Conservation (phyloP, 2,113 vertebrate species). For the Dicerorhinus sumatrensis region DNA sequence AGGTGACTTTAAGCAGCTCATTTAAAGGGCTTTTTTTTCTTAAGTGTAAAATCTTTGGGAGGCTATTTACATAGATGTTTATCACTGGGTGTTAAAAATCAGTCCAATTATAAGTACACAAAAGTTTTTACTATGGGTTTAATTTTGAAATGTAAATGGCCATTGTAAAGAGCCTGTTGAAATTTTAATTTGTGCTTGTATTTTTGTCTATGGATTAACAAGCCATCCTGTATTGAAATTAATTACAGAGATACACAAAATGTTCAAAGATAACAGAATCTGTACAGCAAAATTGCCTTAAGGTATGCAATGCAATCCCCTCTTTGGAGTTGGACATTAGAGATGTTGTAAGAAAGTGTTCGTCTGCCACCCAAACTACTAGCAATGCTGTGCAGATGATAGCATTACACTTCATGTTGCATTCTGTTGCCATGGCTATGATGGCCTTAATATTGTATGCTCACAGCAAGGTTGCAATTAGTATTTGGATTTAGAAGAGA, state of each 20-base stretch:
- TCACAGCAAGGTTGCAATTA: constrained; percentile 90
- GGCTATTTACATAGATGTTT: constrained; percentile 86
- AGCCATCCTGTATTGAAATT: constrained; percentile 75
- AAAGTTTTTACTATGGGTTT: constrained; percentile 86
- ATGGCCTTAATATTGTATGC: constrained; percentile 83
- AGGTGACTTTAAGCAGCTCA: constrained; percentile 87
- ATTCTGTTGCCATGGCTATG: constrained; percentile 88
- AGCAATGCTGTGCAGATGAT: constrained; percentile 37
- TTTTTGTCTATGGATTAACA: constrained; percentile 82
- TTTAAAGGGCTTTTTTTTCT: constrained; percentile 82
- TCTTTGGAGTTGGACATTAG: constrained; percentile 75
- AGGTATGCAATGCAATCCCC: constrained; percentile 35
- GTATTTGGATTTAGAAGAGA: constrained; percentile 88
- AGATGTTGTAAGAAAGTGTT: constrained; percentile 66
- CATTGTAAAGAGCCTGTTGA: constrained; percentile 79
- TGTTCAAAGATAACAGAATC: constrained; percentile 73
- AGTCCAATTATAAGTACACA: constrained; percentile 85
- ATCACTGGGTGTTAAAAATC: constrained; percentile 83
- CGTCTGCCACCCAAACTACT: constrained; percentile 62
- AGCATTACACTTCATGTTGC: constrained; percentile 79
- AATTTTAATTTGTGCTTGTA: constrained; percentile 84
- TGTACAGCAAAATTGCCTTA: constrained; percentile 74
- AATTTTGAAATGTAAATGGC: constrained; percentile 85
- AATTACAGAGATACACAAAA: constrained; percentile 79
- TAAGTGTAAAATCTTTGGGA: constrained; percentile 83